These are phyloP conservation scores for Gonatopus flavifemur DNA, from an alignment of 1,140 invertebrate species.

Conservation along the genomic window DNA sequence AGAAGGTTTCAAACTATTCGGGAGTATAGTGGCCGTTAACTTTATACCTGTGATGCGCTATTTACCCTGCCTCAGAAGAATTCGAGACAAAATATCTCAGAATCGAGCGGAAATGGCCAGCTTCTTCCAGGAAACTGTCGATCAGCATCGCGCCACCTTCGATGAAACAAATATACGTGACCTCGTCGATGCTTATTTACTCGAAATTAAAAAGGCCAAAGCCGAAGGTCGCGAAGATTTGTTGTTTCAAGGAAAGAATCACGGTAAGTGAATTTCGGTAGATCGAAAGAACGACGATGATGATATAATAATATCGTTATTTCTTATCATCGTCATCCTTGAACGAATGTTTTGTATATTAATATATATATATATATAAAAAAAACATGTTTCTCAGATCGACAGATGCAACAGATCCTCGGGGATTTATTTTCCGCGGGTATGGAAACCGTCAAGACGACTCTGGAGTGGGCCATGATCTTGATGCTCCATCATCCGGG, in stretches of 20 bases:
- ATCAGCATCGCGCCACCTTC: constrained; percentile 75
- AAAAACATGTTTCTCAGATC: constrained; percentile 70
- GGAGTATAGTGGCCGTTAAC: constrained; percentile 65
- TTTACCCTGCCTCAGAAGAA: constrained; percentile 71
- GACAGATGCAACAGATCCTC: constrained; percentile 87
- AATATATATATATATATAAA: no score
- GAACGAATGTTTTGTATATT: no score
- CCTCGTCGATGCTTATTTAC: constrained; percentile 82
- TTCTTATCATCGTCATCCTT: constrained; percentile 2
- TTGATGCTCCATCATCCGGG: constrained; percentile 87
- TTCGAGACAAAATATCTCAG: constrained; percentile 74
- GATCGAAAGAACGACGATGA: constrained; percentile 7
- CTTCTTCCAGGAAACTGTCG: constrained; percentile 82
- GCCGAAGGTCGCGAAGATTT: constrained; percentile 68
- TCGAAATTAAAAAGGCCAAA: constrained; percentile 81
- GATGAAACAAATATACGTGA: constrained; percentile 78
- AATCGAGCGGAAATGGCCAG: constrained; percentile 81
- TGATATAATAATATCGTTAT: no score
- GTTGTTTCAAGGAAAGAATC: constrained; percentile 79
- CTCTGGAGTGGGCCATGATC: constrained; percentile 84
- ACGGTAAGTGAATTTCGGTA: constrained; percentile 62
- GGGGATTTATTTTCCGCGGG: constrained; percentile 90
- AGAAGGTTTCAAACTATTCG: constrained; percentile 85
- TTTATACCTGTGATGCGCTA: constrained; percentile 74
- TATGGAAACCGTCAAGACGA: constrained; percentile 92